A percentile compares a stretch with the other conserved stretches of the same genome.
Conservation (phyloP, 2,888 invertebrate species). For the Opisthograptis luteolata region DNA sequence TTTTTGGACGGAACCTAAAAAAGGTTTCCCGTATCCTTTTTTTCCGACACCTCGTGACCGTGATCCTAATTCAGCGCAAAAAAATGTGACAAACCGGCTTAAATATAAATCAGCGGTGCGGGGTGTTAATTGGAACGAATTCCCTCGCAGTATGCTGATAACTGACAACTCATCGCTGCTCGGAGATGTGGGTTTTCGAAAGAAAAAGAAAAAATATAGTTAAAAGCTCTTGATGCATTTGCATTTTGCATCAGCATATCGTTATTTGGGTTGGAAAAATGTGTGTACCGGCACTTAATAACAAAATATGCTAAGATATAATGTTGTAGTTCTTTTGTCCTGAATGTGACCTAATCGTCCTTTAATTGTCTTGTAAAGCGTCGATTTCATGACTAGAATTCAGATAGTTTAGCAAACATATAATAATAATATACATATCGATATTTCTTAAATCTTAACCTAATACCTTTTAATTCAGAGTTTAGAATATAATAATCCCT, state of each 20-base stretch:
- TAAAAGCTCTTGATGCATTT: constrained; percentile 14
- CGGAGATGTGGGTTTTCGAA: constrained; percentile 35
- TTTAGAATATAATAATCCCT: no score
- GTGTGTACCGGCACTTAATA: background rate
- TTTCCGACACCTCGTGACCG: constrained; percentile 61
- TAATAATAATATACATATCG: no score
- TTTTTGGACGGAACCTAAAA: constrained; percentile 23
- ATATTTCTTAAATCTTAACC: no score
- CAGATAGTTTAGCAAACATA: no score
- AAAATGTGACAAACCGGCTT: constrained; percentile 64
- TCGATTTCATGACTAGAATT: no score
- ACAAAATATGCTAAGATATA: no score
- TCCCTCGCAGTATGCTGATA: constrained; percentile 63
- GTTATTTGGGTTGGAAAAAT: background rate
- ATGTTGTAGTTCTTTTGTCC: background rate
- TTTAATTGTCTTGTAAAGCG: background rate
- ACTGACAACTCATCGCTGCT: constrained; percentile 40
- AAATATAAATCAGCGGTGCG: constrained; percentile 67
- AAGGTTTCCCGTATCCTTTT: constrained; percentile 45
- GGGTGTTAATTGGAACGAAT: constrained; percentile 82
- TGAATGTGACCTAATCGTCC: background rate
- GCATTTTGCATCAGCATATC: background rate
- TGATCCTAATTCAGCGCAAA: constrained; percentile 65
- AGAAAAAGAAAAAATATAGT: constrained; percentile 30
- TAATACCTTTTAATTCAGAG: no score